Conservation (phyloP, 1,140 invertebrate species). For the Calliopsis andreniformis region DNA sequence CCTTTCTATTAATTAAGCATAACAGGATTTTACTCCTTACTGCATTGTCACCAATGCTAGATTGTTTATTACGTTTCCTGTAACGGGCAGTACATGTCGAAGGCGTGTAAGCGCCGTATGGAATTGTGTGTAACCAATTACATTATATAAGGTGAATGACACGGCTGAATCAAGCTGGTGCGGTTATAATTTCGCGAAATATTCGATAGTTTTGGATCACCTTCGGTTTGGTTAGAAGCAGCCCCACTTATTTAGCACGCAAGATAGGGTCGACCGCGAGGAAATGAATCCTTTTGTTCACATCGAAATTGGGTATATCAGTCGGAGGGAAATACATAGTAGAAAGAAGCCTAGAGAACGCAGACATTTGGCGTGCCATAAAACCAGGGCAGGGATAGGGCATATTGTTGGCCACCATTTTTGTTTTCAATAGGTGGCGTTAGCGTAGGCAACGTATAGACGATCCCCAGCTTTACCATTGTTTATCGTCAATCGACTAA, state of each 20-base stretch:
- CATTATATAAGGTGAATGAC: conserved; percentile 75
- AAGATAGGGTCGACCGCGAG: conserved; percentile 60
- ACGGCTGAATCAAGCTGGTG: conserved; percentile 58
- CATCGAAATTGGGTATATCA: conserved; percentile 69
- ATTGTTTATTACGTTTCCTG: conserved; percentile 46
- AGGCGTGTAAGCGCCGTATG: conserved; percentile 50
- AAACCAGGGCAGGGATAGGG: conserved; percentile 77
- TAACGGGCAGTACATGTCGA: conserved; percentile 50
- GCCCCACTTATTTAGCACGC: conserved; percentile 70
- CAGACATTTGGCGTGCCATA: conserved; percentile 78
- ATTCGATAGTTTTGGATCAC: conserved; percentile 70
- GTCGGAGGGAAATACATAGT: conserved; percentile 75
- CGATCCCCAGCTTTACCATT: conserved; percentile 27
- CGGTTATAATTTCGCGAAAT: conserved; percentile 75
- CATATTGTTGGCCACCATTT: conserved; percentile 79
- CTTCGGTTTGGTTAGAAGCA: conserved; percentile 75
- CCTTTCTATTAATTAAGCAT: conserved; percentile 42
- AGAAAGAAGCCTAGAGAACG: conserved; percentile 74
- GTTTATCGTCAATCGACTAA: conserved; percentile 17
- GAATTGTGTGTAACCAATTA: conserved; percentile 61
- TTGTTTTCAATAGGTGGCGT: conserved; percentile 80
- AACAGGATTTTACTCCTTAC: conserved; percentile 37
- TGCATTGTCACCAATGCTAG: conserved; percentile 42
- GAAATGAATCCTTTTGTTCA: conserved; percentile 65
- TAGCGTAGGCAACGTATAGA: conserved; percentile 34